A percentile compares a stretch with the other conserved stretches of the same genome.
These are phyloP conservation scores for Steinernema scapterisci DNA, from an alignment of 2,888 invertebrate species.

Conservation along the genomic window DNA sequence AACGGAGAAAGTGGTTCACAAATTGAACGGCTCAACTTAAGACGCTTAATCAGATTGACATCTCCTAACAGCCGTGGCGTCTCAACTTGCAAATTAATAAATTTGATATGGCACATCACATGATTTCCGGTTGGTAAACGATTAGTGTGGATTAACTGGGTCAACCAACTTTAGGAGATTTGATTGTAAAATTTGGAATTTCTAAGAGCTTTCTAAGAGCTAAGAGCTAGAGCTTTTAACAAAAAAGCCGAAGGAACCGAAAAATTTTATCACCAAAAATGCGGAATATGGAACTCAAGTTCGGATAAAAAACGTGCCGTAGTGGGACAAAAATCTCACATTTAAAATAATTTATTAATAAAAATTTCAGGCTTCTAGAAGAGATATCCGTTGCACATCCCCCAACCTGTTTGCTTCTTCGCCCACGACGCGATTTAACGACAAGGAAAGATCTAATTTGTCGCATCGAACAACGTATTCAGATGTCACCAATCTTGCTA, in stretches of 20 bases:
- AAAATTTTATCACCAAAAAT: no score
- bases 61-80: slow-evolving; percentile 13
- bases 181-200: no score
- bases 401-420: slow-evolving; percentile 5
- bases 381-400: background rate
- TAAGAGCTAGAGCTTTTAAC: no score
- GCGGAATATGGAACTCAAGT: no score
- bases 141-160: background rate
- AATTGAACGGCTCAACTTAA: background rate
- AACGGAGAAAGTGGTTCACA: slow-evolving; percentile 1
- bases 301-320: no score
- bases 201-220: no score
- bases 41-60: background rate
- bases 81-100: background rate
- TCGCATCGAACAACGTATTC: slow-evolving; percentile 27
- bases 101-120: no score
- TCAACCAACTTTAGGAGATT: background rate
- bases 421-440: background rate
- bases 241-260: no score
- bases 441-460: slow-evolving; percentile 6
- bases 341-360: background rate
- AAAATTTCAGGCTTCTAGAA: background rate
- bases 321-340: background rate
- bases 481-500: slow-evolving; percentile 10
- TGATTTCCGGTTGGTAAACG: background rate